Base-by-base conservation (phyloP, 1,140 invertebrate genomes). In the Temnothorax nylanderi region DNA sequence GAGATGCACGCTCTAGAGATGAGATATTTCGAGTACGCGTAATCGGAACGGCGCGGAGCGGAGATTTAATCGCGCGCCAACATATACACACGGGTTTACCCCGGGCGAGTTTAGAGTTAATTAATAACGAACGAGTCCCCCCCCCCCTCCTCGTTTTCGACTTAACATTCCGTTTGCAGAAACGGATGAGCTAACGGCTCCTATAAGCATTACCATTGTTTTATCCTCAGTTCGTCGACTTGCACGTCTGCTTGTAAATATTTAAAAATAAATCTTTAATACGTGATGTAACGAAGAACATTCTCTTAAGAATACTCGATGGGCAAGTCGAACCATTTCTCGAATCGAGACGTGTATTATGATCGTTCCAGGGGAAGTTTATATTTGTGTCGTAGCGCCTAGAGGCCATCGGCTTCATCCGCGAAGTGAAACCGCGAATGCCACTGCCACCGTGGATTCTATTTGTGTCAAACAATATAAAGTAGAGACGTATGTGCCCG, bases 381-480 rank as follows among this genome's bases (percentile, higher is more conserved):
- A 87, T 87, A 85, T 87, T 65, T 56, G 78, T 62, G 78, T 62
- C 32, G 67, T 85, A 71, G 54, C 37, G 71, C 54, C 67, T 72
- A 71, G 18, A 81, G 80, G 21, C 88, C 58, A 88, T 90, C 67
- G 41, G 26, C 58, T 85, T 87, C 44, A 49, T 44, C n/a, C 44
- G 47, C 34, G 77, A 87, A 74, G 82, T 34, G 44, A 89, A 88
- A 81, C 44, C 69, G 34, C 32, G 51, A 34, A 18, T 56, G 58
- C 72, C 44, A 71, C 56, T 84, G 67, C 56, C 41, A 85, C 18
- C 18, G 64, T 44, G 44, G 44, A 77, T 80, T 65, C 49, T 90
- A 90, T 89, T 89, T 71, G 18, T 87, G 88, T 87, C 88, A 84
- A 87, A 90, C 67, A 85, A 87, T 89, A 85, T 75, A 62, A 90